Evolutionary conservation across 2,888 invertebrate species (phyloP).

Genomic region (Cephus runcator): DNA sequence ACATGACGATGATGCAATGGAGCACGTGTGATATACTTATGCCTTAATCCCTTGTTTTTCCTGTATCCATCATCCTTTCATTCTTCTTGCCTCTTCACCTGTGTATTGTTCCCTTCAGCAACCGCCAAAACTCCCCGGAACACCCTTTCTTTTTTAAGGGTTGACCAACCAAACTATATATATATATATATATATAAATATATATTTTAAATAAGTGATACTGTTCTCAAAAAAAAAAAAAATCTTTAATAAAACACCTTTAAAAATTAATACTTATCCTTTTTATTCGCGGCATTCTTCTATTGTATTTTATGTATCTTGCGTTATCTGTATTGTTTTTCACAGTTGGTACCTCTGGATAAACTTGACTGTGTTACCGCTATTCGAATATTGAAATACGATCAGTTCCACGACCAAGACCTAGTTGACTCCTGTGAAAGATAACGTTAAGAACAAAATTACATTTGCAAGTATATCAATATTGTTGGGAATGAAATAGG

Average conservation of each 20-base stretch:
- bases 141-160: constrained; percentile 27
- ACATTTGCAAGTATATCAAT: neutral
- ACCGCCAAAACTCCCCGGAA: constrained; percentile 35
- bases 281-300: neutral
- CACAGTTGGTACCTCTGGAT: neutral
- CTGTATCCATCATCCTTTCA: constrained; percentile 16
- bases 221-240: constrained; percentile 38
- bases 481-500: neutral
- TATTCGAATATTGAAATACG: neutral
- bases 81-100: constrained; percentile 12
- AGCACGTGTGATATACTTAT: neutral
- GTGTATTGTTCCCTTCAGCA: constrained; percentile 26
- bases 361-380: neutral
- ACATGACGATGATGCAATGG: constrained; percentile 1
- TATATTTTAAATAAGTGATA: constrained; percentile 29
- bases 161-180: constrained; percentile 29
- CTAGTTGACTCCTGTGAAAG: neutral
- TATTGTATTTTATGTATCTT: neutral
- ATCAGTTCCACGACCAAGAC: no score
- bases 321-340: neutral
- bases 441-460: neutral
- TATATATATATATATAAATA: constrained; percentile 41
- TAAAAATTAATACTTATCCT: constrained; percentile 31
- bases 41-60: constrained; percentile 22
- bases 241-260: constrained; percentile 53